A percentile compares a stretch with the other conserved stretches of the same genome.
Evolutionary conservation across 1,140 invertebrate genomes (phyloP).

Genomic region (Zaprionus ornatus): DNA sequence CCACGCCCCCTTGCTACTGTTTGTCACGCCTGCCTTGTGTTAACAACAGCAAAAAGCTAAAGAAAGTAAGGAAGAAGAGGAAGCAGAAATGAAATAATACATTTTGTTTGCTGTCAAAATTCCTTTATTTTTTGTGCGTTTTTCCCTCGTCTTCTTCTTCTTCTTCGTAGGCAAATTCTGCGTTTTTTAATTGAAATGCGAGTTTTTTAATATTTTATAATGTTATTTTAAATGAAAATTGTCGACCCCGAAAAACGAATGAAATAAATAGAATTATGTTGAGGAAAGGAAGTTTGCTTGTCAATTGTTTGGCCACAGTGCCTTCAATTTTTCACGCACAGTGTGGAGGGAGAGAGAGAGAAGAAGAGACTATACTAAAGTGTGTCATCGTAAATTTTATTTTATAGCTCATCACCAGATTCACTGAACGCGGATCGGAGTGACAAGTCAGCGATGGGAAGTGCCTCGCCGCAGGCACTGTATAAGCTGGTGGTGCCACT

Average conservation of each 20-base stretch:
- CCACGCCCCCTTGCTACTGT: slow-evolving; percentile 1
- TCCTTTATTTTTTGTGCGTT: not conserved
- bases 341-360: not conserved
- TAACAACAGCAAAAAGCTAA: not conserved
- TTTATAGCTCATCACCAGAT: slow-evolving; percentile 92
- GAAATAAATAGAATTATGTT: slow-evolving; percentile 32
- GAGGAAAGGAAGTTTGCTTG: not conserved
- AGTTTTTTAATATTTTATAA: slow-evolving; percentile 70
- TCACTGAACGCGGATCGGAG: slow-evolving; percentile 92
- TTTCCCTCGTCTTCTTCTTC: not conserved
- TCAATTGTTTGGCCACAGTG: not conserved
- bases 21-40: slow-evolving; percentile 27
- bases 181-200: slow-evolving; percentile 70
- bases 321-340: not conserved
- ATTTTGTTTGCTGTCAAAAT: slow-evolving; percentile 49
- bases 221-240: slow-evolving; percentile 52
- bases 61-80: not conserved
- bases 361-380: slow-evolving; percentile 64
- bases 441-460: slow-evolving; percentile 87
- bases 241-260: not conserved
- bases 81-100: slow-evolving; percentile 15
- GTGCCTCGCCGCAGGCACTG: slow-evolving; percentile 90
- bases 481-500: slow-evolving; percentile 96
- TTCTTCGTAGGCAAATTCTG: slow-evolving; percentile 10
- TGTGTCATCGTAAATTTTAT: slow-evolving; percentile 66